phyloP scores from a whole-genome alignment of 2,113 vertebrate genomes.

The Petromus typicus region DNA sequence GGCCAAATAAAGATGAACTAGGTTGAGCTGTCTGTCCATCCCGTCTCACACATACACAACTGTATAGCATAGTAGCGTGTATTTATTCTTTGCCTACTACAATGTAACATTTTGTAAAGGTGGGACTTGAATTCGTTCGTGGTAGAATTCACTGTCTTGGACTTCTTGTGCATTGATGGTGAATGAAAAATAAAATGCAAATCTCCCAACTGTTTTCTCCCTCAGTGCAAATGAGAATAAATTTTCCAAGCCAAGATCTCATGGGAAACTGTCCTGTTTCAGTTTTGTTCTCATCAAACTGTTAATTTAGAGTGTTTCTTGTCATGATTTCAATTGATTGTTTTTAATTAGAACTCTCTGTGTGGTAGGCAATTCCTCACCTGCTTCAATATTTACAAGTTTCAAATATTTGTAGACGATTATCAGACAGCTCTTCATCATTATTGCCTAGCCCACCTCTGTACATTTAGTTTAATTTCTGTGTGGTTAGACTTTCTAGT shows the following conservation, averaged over 20 bases:
- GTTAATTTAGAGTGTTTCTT: slow-evolving; percentile 56
- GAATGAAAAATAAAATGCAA: slow-evolving; percentile 32
- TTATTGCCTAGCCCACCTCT: background rate
- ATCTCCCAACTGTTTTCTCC: background rate
- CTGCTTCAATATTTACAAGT: slow-evolving; percentile 70
- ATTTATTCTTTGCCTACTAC: background rate
- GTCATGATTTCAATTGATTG: slow-evolving; percentile 74
- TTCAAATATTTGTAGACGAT: slow-evolving; percentile 71
- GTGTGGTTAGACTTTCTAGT: background rate
- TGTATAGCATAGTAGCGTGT: background rate
- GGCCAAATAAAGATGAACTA: background rate
- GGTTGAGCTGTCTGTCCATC: background rate
- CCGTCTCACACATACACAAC: too few relatives aligned
- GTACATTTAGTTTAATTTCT: background rate
- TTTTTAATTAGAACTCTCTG: slow-evolving; percentile 74
- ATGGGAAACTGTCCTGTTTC: background rate
- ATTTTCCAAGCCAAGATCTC: background rate
- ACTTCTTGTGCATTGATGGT: background rate
- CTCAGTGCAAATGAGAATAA: slow-evolving; percentile 34
- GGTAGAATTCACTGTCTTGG: background rate
- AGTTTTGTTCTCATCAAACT: slow-evolving; percentile 55
- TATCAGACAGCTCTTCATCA: slow-evolving; percentile 36
- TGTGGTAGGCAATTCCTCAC: slow-evolving; percentile 61
- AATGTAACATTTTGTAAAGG: slow-evolving; percentile 9
- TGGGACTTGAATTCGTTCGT: background rate